A percentile compares a stretch with the other conserved stretches of the same genome.
Evolutionary conservation across 2,113 vertebrate species (phyloP).

Genomic region (Leucopsar rothschildi): DNA sequence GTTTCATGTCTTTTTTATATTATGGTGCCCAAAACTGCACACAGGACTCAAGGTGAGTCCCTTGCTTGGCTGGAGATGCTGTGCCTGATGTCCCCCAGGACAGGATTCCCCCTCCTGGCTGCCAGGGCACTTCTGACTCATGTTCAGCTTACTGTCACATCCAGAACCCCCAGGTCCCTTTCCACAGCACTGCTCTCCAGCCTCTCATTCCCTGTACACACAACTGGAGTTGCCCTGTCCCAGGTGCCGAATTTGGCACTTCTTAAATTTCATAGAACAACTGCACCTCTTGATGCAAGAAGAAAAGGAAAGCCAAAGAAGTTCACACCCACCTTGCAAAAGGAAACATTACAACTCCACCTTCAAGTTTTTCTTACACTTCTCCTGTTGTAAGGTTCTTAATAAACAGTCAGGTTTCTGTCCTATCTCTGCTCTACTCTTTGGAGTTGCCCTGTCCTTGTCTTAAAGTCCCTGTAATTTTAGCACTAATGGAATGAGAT

Average conservation of each 20-base stretch:
- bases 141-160: neutral
- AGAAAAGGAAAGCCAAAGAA: neutral
- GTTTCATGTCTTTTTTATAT: neutral
- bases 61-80: neutral
- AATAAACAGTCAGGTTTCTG: neutral
- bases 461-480: neutral
- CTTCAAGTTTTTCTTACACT: neutral
- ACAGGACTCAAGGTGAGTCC: neutral
- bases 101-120: neutral
- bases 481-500: neutral
- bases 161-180: neutral
- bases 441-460: neutral
- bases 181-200: fast-evolving
- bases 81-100: neutral
- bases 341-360: neutral
- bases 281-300: neutral
- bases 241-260: neutral
- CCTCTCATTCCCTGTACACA: neutral
- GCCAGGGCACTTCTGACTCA: neutral
- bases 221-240: neutral
- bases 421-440: neutral
- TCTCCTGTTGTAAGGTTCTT: neutral
- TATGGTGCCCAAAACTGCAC: neutral
- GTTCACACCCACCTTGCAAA: neutral
- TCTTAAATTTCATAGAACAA: neutral